phyloP scores from a whole-genome alignment of 2,113 vertebrate species.

The Rhea americana region DNA sequence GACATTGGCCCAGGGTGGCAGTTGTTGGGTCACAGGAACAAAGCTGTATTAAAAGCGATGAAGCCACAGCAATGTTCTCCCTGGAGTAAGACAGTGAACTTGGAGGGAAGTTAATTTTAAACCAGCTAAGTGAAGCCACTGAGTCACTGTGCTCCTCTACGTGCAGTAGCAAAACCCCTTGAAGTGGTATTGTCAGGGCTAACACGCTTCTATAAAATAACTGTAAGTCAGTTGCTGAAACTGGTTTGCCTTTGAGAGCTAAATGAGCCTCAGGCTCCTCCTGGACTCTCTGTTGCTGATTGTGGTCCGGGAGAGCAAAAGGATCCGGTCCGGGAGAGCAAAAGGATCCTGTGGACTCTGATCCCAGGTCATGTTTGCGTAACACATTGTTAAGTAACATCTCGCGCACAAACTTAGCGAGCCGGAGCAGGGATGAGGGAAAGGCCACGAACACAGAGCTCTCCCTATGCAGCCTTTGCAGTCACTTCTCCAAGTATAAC shows the following conservation, averaged over 20 bases:
- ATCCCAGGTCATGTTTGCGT: neutral
- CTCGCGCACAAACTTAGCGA: neutral
- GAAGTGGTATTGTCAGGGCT: neutral
- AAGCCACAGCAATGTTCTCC: neutral
- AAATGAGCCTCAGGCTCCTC: neutral
- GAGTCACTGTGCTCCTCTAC: neutral
- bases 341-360: neutral
- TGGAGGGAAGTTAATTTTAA: neutral
- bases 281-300: neutral
- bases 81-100: neutral
- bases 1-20: neutral
- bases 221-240: neutral
- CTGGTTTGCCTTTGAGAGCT: neutral
- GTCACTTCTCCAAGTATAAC: neutral
- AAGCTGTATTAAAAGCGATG: neutral
- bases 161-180: neutral
- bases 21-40: neutral
- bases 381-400: neutral
- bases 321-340: neutral
- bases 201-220: neutral
- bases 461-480: accelerated
- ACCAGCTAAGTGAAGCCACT: neutral
- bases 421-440: neutral
- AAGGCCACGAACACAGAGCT: neutral
- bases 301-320: neutral